Evolutionary conservation across 2,888 invertebrate genomes (phyloP).

Genomic region (Dinocampus coccinellae): DNA sequence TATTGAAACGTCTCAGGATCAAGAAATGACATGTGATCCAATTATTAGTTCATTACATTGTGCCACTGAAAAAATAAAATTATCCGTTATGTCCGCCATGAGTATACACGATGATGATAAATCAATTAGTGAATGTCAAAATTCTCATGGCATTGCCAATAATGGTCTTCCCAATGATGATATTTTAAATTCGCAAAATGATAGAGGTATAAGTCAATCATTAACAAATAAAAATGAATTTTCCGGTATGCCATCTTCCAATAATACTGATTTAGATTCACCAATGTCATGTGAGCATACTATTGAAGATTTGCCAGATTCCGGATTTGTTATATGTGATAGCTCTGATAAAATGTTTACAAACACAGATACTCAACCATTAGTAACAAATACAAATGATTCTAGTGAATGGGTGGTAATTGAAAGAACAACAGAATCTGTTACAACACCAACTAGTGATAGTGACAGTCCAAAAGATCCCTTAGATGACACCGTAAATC

Average conservation of each 20-base stretch:
- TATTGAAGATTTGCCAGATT: constrained; percentile 60
- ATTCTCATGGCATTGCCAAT: constrained; percentile 33
- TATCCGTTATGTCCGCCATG: constrained; percentile 8
- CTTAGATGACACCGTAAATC: constrained; percentile 54
- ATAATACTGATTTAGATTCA: constrained; percentile 62
- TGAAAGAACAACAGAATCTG: constrained; percentile 58
- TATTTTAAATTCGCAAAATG: constrained; percentile 39
- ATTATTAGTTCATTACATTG: constrained; percentile 21
- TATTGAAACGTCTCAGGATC: constrained; percentile 39
- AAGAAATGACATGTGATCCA: constrained; percentile 42
- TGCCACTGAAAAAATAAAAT: constrained; percentile 21
- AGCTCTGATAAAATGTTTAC: constrained; percentile 62
- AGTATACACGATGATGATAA: constrained; percentile 29
- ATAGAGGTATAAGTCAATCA: constrained; percentile 36
- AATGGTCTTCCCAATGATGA: constrained; percentile 33
- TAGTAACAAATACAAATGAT: constrained; percentile 56
- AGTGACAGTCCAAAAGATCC: constrained; percentile 57
- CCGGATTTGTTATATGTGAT: constrained; percentile 57
- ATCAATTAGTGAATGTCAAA: constrained; percentile 30
- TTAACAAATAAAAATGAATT: constrained; percentile 47
- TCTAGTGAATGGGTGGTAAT: constrained; percentile 64
- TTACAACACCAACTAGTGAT: constrained; percentile 58
- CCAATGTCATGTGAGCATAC: constrained; percentile 66
- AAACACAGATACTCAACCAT: constrained; percentile 55
- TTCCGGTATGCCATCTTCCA: constrained; percentile 51